These are phyloP conservation scores for Lophochroa leadbeateri DNA, from an alignment of 2,113 vertebrate genomes.

Conservation along the genomic window DNA sequence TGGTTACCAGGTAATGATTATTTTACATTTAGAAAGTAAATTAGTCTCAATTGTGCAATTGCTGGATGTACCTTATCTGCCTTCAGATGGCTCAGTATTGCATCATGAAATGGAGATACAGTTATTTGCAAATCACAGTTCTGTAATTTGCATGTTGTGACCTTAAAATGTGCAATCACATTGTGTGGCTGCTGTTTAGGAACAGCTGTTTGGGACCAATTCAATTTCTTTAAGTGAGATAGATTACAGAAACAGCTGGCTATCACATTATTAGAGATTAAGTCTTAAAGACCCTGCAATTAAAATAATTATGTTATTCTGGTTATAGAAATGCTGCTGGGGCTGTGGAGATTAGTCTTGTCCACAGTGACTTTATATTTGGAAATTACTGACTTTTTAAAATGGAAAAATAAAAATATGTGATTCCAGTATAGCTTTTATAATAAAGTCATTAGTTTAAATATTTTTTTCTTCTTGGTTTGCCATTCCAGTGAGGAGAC, in stretches of 20 bases:
- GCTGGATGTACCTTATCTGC: background rate
- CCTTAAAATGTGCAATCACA: background rate
- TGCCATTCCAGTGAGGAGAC: background rate
- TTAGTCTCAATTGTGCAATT: background rate
- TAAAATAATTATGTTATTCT: constrained; percentile 51
- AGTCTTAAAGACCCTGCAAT: constrained; percentile 56
- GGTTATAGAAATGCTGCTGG: background rate
- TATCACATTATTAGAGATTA: constrained; percentile 59
- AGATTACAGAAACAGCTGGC: constrained; percentile 57
- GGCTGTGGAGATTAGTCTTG: background rate
- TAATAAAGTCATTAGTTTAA: background rate
- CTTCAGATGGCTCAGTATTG: background rate
- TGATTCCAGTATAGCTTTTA: background rate
- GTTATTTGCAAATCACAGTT: background rate
- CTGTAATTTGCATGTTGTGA: background rate
- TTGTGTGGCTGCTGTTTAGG: background rate
- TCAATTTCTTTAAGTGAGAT: constrained; percentile 62
- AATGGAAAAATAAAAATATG: background rate
- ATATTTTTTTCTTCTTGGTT: background rate
- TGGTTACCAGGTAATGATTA: background rate
- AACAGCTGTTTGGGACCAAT: constrained; percentile 53
- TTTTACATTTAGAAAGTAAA: background rate
- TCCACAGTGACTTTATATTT: background rate
- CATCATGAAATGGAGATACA: background rate
- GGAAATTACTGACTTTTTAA: background rate